Percentiles rank a stretch among this genome's conserved stretches.
Conservation (phyloP, 2,888 invertebrate genomes). For the Synanthedon vespiformis region DNA sequence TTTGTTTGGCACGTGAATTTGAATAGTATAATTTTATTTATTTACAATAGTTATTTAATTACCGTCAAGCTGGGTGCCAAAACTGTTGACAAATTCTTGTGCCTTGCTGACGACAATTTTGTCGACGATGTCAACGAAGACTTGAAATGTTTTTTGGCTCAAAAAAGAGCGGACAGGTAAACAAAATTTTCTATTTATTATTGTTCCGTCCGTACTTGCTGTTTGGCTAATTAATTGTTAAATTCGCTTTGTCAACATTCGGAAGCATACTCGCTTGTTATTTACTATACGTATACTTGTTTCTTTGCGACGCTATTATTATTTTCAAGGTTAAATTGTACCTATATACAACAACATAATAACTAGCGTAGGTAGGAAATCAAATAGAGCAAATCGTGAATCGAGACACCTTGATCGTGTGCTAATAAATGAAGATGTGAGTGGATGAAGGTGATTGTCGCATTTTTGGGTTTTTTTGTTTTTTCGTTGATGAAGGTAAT, state of each 20-base stretch:
- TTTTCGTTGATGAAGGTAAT: too few relatives aligned
- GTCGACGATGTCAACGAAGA: conserved; percentile 65
- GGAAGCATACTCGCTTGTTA: too few relatives aligned
- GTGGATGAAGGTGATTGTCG: too few relatives aligned
- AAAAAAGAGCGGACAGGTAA: conserved; percentile 65
- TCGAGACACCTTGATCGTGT: conserved; percentile 33
- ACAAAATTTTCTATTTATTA: conserved; percentile 34
- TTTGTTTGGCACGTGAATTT: conserved; percentile 44
- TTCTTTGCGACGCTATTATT: conserved; percentile 4
- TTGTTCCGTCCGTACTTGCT: conserved; percentile 8
- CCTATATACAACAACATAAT: conserved; percentile 28
- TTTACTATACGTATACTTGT: neutral
- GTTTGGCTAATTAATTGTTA: too few relatives aligned
- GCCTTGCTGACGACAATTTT: conserved; percentile 59
- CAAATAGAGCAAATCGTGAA: conserved; percentile 38
- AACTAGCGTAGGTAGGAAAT: conserved; percentile 35
- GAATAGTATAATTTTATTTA: conserved; percentile 25
- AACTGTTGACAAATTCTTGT: conserved; percentile 61
- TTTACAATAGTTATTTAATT: conserved; percentile 28
- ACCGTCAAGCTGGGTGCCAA: conserved; percentile 68
- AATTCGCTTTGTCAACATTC: too few relatives aligned
- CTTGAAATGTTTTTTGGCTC: conserved; percentile 59
- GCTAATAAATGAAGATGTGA: conserved; percentile 17
- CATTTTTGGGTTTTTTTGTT: too few relatives aligned
- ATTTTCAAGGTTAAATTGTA: conserved; percentile 58